These are phyloP conservation scores for Eurypyga helias DNA, from an alignment of 2,113 vertebrate genomes.

Conservation along the genomic window DNA sequence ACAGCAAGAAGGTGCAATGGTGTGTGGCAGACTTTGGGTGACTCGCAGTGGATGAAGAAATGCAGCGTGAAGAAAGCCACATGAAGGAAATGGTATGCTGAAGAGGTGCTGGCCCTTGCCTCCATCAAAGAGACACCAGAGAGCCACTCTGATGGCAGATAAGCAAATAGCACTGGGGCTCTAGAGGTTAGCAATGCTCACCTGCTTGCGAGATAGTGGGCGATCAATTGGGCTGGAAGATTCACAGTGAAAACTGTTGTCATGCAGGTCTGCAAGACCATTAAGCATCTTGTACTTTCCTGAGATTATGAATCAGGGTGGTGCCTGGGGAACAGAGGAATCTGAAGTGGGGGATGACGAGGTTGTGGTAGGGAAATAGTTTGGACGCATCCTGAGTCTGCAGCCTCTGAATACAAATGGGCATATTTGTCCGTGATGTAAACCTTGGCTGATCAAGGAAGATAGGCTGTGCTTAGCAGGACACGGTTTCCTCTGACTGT, in stretches of 20 bases:
- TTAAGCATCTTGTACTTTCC: constrained; percentile 34
- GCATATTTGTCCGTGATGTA: constrained; percentile 2
- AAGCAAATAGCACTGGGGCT: constrained; percentile 7
- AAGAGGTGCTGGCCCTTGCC: background rate
- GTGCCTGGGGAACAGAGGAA: constrained; percentile 22
- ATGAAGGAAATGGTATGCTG: background rate
- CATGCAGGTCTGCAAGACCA: constrained; percentile 2
- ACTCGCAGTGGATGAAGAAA: constrained; percentile 18
- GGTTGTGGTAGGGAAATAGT: constrained; percentile 14
- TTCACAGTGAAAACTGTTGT: background rate
- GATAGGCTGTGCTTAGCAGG: background rate
- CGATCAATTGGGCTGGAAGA: constrained; percentile 20
- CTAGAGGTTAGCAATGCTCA: background rate
- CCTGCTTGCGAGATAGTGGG: background rate
- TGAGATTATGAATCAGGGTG: constrained; percentile 56
- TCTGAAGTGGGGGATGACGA: background rate
- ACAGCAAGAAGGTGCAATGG: background rate
- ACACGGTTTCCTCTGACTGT: background rate
- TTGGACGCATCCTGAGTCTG: background rate
- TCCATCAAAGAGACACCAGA: constrained; percentile 32
- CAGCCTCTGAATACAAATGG: constrained; percentile 6
- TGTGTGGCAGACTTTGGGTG: background rate
- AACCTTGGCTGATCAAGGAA: background rate
- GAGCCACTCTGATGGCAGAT: constrained; percentile 36
- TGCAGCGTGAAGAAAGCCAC: constrained; percentile 16